A percentile compares a stretch with the other conserved stretches of the same genome.
Evolutionary conservation across 2,113 vertebrate genomes (phyloP).

Genomic region (Albula goreensis): DNA sequence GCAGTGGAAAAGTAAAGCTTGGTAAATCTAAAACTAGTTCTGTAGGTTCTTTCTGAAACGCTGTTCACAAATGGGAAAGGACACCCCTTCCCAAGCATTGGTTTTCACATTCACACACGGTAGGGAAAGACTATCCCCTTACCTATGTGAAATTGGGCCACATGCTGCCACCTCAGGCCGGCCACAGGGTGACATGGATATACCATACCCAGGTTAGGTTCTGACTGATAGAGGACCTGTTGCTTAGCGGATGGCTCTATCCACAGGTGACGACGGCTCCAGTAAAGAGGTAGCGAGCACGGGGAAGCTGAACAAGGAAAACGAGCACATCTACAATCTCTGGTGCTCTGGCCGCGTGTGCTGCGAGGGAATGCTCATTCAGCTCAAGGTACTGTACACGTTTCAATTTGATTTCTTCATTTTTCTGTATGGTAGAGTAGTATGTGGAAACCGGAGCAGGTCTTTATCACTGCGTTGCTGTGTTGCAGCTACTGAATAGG

Average conservation of each 20-base stretch:
- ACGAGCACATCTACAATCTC: conserved; percentile 95
- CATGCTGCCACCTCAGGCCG: too few species aligned
- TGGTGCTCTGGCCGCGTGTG: conserved; percentile 98
- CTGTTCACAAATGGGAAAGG: too few species aligned
- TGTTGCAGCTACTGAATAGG: conserved; percentile 88
- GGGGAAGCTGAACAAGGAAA: conserved; percentile 95
- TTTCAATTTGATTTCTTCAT: background rate
- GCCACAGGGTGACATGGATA: too few species aligned
- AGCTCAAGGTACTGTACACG: conserved; percentile 68
- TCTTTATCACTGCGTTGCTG: background rate
- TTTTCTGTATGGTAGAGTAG: too few species aligned
- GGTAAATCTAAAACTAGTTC: too few species aligned
- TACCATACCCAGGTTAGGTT: too few species aligned
- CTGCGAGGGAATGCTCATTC: conserved; percentile 98
- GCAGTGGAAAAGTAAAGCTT: too few species aligned
- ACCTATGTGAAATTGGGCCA: too few species aligned
- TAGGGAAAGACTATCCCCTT: too few species aligned
- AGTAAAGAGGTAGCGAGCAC: conserved; percentile 94
- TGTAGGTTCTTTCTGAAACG: too few species aligned
- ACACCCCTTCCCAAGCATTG: too few species aligned
- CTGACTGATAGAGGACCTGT: background rate
- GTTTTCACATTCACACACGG: too few species aligned
- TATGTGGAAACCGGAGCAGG: background rate
- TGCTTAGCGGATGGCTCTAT: background rate
- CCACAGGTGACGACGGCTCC: conserved; percentile 90